Evolutionary conservation across 2,888 invertebrate species (phyloP).

Genomic region (Zaprionus obscuricornis): DNA sequence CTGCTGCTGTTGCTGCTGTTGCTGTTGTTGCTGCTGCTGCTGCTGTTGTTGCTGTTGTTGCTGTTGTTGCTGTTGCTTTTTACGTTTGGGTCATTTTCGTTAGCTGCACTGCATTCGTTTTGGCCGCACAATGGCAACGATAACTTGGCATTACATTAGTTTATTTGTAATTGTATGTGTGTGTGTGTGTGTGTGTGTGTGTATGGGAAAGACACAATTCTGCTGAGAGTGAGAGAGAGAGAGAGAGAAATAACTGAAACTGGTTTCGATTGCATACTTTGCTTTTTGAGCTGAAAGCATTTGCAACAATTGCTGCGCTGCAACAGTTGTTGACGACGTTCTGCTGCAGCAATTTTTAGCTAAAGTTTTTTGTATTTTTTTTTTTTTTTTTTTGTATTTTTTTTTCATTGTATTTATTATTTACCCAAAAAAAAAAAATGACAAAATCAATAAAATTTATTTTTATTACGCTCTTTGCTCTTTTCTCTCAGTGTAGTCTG

Average conservation of each 20-base stretch:
- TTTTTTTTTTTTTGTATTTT: too few relatives aligned
- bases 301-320: conserved; percentile 69
- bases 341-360: conserved; percentile 30
- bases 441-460: conserved; percentile 69
- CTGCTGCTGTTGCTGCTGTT: conserved; percentile 3
- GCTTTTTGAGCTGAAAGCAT: conserved; percentile 55
- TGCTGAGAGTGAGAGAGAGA: conserved; percentile 18
- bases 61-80: conserved; percentile 8
- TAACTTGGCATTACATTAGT: conserved; percentile 77
- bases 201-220: conserved; percentile 67
- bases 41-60: conserved; percentile 5
- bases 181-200: conserved; percentile 11
- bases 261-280: conserved; percentile 61
- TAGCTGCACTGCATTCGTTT: conserved; percentile 72
- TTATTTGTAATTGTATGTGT: conserved; percentile 36
- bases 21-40: too few relatives aligned
- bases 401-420: too few relatives aligned
- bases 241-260: conserved; percentile 53
- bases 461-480: conserved; percentile 23
- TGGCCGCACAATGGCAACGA: conserved; percentile 69
- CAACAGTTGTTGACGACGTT: conserved; percentile 5
- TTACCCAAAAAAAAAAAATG: conserved; percentile 62
- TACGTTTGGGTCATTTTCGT: conserved; percentile 67
- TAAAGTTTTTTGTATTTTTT: conserved; percentile 52
- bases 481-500: conserved; percentile 20